phyloP scores from a whole-genome alignment of 1,140 invertebrate genomes.

The Tetramorium simillimum region DNA sequence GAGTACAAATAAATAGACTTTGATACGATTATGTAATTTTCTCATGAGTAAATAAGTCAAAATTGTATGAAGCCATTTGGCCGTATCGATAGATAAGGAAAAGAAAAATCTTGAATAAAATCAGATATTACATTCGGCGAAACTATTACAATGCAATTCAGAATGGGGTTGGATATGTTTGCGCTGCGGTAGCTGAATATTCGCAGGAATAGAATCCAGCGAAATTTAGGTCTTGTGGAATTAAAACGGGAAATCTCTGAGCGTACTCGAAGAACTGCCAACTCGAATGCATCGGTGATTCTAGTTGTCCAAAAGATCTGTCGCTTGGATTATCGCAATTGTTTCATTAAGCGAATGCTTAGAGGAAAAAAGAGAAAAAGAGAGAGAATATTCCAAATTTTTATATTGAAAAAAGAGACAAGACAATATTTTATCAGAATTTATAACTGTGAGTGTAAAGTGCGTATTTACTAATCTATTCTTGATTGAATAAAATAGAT shows the following conservation, averaged over 20 bases:
- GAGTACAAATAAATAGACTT: not conserved
- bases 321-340: slow-evolving; percentile 3
- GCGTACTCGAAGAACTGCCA: slow-evolving; percentile 14
- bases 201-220: slow-evolving; percentile 28
- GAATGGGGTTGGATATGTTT: slow-evolving; percentile 53
- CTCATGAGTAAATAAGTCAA: not conserved
- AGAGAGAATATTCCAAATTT: not conserved
- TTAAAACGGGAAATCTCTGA: slow-evolving; percentile 12
- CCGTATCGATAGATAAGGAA: not conserved
- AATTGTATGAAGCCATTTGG: not conserved
- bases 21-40: not conserved
- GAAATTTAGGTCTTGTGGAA: slow-evolving; percentile 41
- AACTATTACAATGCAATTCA: slow-evolving; percentile 42
- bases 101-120: slow-evolving; percentile 22
- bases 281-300: slow-evolving; percentile 24
- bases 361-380: not conserved
- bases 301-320: slow-evolving; percentile 13
- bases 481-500: not conserved
- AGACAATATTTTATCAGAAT: not conserved
- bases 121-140: slow-evolving; percentile 49
- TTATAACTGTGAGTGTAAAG: not conserved
- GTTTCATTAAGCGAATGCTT: slow-evolving; percentile 4
- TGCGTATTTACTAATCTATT: not conserved
- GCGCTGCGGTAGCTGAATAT: not conserved
- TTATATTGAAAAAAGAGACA: not conserved